Evolutionary conservation across 2,888 invertebrate genomes (phyloP).

Genomic region (Nasonia oneida): DNA sequence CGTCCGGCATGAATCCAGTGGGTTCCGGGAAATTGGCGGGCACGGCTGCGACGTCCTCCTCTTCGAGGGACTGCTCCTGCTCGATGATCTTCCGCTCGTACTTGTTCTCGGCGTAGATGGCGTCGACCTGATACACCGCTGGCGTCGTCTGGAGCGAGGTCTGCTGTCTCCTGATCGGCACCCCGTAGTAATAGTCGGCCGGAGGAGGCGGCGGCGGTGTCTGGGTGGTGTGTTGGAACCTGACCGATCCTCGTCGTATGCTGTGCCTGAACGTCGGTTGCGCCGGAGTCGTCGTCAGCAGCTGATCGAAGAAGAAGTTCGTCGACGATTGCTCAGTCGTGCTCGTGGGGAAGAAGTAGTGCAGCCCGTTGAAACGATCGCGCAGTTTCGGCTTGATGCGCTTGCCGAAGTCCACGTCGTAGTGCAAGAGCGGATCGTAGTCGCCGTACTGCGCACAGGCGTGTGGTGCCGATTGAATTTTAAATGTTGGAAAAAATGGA

Average conservation of each 20-base stretch:
- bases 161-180: constrained; percentile 13
- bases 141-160: neutral
- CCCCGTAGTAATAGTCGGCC: constrained; percentile 12
- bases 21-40: constrained; percentile 56
- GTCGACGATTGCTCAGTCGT: neutral
- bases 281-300: neutral
- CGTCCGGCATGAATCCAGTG: constrained; percentile 46
- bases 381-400: constrained; percentile 37
- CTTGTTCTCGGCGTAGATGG: constrained; percentile 18
- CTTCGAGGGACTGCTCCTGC: constrained; percentile 4
- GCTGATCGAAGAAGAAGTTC: neutral
- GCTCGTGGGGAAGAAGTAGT: neutral
- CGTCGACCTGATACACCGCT: neutral
- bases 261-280: neutral
- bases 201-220: neutral
- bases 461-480: neutral
- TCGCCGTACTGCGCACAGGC: neutral
- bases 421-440: constrained; percentile 14
- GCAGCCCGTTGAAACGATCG: constrained; percentile 32
- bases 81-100: neutral
- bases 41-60: neutral
- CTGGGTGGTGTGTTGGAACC: neutral
- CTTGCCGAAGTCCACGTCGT: constrained; percentile 52
- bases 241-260: neutral
- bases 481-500: neutral